A percentile compares a stretch with the other conserved stretches of the same genome.
Conservation (phyloP, 2,888 invertebrate species). For the Agrochola macilenta region DNA sequence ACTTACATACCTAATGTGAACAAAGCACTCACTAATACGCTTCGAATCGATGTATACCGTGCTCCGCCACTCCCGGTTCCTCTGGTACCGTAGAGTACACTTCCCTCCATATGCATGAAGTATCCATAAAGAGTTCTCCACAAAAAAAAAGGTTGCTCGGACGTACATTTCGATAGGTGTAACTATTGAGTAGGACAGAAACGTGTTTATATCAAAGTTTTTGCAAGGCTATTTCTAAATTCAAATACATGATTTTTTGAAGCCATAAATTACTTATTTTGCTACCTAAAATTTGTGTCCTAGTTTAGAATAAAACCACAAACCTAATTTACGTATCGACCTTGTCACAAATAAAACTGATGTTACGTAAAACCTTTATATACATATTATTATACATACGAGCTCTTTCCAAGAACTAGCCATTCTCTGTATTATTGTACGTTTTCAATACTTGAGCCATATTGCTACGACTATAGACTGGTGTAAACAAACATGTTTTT, state of each 20-base stretch:
- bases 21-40: no score
- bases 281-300: neutral
- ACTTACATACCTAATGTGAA: no score
- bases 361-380: constrained; percentile 39
- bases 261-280: constrained; percentile 6
- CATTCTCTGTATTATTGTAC: constrained; percentile 28
- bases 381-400: constrained; percentile 14
- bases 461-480: constrained; percentile 35
- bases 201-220: neutral
- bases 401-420: constrained; percentile 33
- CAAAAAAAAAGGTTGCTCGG: no score
- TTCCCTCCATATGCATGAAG: no score
- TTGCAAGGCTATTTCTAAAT: constrained; percentile 3
- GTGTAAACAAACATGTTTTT: constrained; percentile 12
- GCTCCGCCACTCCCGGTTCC: no score
- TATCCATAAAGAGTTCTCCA: no score
- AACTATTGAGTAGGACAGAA: neutral
- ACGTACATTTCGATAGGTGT: no score
- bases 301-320: constrained; percentile 40
- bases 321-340: constrained; percentile 22
- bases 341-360: constrained; percentile 36
- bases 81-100: no score
- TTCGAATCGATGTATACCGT: no score
- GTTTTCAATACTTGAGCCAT: constrained; percentile 23
- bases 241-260: neutral